phyloP scores from a whole-genome alignment of 2,113 vertebrate species.

The Carlito syrichta region DNA sequence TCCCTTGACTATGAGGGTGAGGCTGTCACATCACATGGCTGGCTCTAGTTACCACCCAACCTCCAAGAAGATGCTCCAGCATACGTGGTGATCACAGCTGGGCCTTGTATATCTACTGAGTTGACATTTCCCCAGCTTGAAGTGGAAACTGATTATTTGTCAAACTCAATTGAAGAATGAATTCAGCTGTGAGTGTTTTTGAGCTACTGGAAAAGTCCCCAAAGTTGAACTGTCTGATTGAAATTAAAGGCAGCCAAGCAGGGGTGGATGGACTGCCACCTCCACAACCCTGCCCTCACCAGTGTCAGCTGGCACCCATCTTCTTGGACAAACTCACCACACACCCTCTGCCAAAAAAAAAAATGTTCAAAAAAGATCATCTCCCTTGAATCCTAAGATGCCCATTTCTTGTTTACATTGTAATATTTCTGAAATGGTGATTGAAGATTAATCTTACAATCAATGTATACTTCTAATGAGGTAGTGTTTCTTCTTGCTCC shows the following conservation, averaged over 20 bases:
- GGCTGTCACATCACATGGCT: not conserved
- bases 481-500: not conserved
- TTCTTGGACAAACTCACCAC: not conserved
- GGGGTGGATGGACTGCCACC: not conserved
- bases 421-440: not conserved
- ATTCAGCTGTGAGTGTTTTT: not conserved
- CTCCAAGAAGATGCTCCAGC: not conserved
- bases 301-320: not conserved
- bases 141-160: slow-evolving; percentile 1
- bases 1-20: not conserved
- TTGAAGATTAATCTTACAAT: not conserved
- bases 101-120: not conserved
- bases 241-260: not conserved
- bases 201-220: not conserved
- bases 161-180: not conserved
- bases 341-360: not conserved
- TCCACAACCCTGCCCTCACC: not conserved
- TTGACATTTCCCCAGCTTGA: not conserved
- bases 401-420: not conserved
- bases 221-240: not conserved
- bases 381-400: not conserved
- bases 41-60: not conserved
- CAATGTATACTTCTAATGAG: not conserved
- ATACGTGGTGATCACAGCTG: not conserved
- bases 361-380: not conserved